Evolutionary conservation across 2,888 invertebrate genomes (phyloP).

Genomic region (Parnassius apollo): DNA sequence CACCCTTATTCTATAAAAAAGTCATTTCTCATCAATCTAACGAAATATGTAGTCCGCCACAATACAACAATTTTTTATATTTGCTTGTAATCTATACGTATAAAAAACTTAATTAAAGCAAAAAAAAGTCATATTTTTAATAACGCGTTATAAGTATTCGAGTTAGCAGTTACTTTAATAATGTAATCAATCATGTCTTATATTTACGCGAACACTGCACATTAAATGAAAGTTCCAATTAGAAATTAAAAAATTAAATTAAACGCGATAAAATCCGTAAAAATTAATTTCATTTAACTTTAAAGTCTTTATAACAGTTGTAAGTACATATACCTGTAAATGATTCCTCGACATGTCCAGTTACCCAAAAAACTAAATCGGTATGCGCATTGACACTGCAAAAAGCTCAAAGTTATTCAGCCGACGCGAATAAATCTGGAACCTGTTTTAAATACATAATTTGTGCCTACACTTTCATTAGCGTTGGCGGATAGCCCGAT

Average conservation of each 20-base stretch:
- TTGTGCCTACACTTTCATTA: slow-evolving; percentile 54
- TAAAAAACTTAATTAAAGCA: neutral
- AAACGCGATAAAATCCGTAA: too few relatives aligned
- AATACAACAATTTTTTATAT: too few relatives aligned
- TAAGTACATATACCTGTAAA: neutral
- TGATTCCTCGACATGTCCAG: neutral
- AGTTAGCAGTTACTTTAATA: slow-evolving; percentile 4
- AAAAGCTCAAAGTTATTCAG: slow-evolving; percentile 28
- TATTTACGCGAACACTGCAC: too few relatives aligned
- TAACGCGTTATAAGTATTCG: neutral
- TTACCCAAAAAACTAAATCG: slow-evolving; percentile 6
- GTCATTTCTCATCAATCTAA: too few relatives aligned
- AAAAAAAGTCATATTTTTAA: neutral
- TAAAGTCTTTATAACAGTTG: slow-evolving; percentile 2
- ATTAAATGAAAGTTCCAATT: too few relatives aligned
- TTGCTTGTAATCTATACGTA: too few relatives aligned
- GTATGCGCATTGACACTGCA: slow-evolving; percentile 21
- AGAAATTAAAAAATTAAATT: too few relatives aligned
- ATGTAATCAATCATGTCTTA: too few relatives aligned
- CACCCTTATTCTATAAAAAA: too few relatives aligned
- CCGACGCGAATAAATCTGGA: slow-evolving; percentile 31
- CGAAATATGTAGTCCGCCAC: too few relatives aligned
- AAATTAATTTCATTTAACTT: too few relatives aligned
- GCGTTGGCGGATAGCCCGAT: slow-evolving; percentile 43
- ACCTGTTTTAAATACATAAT: slow-evolving; percentile 37